These are phyloP conservation scores for Mellivora capensis DNA, from an alignment of 2,113 vertebrate genomes.

Conservation along the genomic window DNA sequence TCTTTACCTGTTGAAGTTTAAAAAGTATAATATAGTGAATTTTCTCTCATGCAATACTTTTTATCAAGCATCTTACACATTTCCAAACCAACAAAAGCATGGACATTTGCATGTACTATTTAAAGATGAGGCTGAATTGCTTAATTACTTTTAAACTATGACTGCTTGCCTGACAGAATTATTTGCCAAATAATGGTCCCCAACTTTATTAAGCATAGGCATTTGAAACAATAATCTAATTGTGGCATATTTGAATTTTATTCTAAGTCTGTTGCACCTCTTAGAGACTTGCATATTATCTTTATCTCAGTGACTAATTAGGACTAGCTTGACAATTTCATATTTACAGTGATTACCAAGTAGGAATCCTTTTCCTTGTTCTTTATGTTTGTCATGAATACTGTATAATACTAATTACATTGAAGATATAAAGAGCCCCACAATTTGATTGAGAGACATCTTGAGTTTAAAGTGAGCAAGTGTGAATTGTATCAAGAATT, in stretches of 20 bases:
- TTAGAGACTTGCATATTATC: background rate
- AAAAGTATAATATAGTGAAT: conserved; percentile 26
- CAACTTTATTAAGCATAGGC: conserved; percentile 59
- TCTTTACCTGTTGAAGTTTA: conserved; percentile 68
- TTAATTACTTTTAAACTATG: conserved; percentile 68
- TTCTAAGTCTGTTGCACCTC: conserved; percentile 53
- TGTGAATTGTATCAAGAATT: conserved; percentile 64
- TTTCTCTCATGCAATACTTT: conserved; percentile 45
- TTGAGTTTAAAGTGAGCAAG: conserved; percentile 64
- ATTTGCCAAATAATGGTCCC: conserved; percentile 67
- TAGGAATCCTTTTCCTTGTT: conserved; percentile 55
- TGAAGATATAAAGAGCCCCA: conserved; percentile 51
- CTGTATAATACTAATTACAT: conserved; percentile 29
- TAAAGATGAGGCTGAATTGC: conserved; percentile 54
- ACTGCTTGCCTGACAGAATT: conserved; percentile 27
- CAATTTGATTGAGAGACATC: conserved; percentile 65
- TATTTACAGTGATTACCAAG: conserved; percentile 60
- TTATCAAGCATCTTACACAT: conserved; percentile 41
- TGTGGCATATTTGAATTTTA: conserved; percentile 23
- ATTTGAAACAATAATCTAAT: conserved; percentile 61
- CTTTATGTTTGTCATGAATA: conserved; percentile 42
- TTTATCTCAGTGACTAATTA: conserved; percentile 70
- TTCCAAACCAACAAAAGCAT: conserved; percentile 26
- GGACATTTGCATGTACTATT: conserved; percentile 28
- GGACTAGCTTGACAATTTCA: conserved; percentile 49